Percentiles rank a stretch among this genome's conserved stretches.
phyloP scores from a whole-genome alignment of 2,888 invertebrate species.

The Pterobdella sp. region DNA sequence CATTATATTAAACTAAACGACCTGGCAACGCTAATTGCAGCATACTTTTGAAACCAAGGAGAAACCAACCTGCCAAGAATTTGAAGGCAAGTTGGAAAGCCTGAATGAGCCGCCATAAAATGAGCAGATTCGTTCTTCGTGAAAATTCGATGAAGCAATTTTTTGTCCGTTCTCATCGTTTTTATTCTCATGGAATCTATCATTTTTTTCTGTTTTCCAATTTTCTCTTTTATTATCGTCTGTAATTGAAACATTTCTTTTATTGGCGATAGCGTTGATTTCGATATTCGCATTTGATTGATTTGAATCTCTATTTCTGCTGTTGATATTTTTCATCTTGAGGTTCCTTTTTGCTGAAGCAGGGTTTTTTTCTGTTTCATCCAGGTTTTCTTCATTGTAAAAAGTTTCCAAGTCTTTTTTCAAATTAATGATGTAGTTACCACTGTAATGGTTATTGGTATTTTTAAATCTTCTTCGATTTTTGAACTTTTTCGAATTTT shows the following conservation, averaged over 20 bases:
- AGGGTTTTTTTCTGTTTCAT: neutral
- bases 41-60: no score
- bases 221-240: neutral
- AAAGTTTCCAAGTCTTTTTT: neutral
- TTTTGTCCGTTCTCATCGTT: neutral
- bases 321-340: neutral
- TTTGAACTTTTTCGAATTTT: neutral
- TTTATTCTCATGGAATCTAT: neutral
- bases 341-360: neutral
- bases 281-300: neutral
- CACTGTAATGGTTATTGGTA: neutral
- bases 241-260: neutral
- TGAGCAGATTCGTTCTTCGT: conserved; percentile 34
- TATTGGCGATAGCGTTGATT: neutral
- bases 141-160: neutral
- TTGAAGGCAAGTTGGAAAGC: conserved; percentile 39
- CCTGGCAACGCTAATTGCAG: no score
- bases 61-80: conserved; percentile 42
- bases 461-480: neutral
- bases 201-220: neutral
- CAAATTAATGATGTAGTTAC: neutral
- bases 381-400: neutral
- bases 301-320: neutral
- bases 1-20: no score
- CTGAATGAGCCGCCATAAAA: conserved; percentile 38